phyloP scores from a whole-genome alignment of 2,797 vertebrate genomes.

The Enteromius afrohamiltoni region DNA sequence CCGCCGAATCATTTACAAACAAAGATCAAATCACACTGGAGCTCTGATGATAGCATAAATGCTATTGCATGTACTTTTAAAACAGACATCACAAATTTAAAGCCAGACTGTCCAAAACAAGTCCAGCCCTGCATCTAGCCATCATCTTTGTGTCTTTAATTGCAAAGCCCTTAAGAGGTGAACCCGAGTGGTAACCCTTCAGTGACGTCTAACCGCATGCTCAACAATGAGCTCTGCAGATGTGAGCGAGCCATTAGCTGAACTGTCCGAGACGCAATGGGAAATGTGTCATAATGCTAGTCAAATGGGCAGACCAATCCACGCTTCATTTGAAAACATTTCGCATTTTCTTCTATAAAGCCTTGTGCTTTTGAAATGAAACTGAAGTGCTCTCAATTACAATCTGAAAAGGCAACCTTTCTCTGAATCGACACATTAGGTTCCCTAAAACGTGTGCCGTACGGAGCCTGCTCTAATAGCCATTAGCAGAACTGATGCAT shows the following conservation, averaged over 20 bases:
- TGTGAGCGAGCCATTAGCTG: conserved; percentile 25
- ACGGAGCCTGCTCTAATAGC: conserved; percentile 57
- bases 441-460: conserved; percentile 60
- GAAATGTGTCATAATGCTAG: conserved; percentile 32
- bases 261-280: conserved; percentile 10
- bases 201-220: not conserved
- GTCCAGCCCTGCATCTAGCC: not conserved
- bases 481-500: conserved; percentile 68
- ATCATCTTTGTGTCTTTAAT: conserved; percentile 14
- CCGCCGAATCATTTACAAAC: too few species aligned
- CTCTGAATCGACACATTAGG: conserved; percentile 63
- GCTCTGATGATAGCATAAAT: not conserved
- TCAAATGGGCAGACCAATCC: conserved; percentile 1
- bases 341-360: conserved; percentile 43
- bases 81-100: not conserved
- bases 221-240: conserved; percentile 15
- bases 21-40: too few species aligned
- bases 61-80: not conserved
- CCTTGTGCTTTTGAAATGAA: conserved; percentile 61
- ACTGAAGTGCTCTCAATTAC: conserved; percentile 69
- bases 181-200: not conserved
- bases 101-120: not conserved
- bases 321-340: conserved; percentile 12
- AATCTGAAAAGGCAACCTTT: conserved; percentile 64
- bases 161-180: not conserved